Evolutionary conservation across 2,113 vertebrate genomes (phyloP).

Genomic region (Equus quagga): DNA sequence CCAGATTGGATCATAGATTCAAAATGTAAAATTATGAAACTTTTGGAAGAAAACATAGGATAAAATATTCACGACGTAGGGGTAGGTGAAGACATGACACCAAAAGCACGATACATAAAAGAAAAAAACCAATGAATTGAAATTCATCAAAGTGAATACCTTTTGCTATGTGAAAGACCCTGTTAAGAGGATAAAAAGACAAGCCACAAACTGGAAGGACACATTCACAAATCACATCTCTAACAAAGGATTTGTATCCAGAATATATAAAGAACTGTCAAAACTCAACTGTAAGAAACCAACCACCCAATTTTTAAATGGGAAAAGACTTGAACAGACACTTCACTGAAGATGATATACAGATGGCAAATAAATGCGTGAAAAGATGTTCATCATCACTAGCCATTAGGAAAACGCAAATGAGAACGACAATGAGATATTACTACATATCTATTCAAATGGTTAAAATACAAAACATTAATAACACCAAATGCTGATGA

Average conservation of each 20-base stretch:
- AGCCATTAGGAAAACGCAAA: background rate
- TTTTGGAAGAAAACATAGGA: constrained; percentile 26
- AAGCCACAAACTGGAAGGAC: background rate
- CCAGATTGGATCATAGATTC: background rate
- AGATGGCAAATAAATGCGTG: background rate
- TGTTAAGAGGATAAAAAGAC: background rate
- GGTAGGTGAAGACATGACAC: background rate
- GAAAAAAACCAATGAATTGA: background rate
- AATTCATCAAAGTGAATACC: background rate
- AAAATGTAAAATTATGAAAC: background rate
- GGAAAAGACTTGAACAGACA: background rate
- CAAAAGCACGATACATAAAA: background rate
- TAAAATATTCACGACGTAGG: background rate
- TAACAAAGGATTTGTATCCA: constrained; percentile 1
- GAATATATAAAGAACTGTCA: background rate
- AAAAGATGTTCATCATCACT: background rate
- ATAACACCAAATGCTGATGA: background rate
- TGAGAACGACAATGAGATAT: background rate
- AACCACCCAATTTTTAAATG: background rate
- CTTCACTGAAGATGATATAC: background rate
- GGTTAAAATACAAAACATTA: background rate
- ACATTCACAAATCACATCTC: background rate
- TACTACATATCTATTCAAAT: background rate
- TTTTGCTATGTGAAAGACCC: background rate
- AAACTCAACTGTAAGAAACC: constrained; percentile 11